Evolutionary conservation across 1,140 invertebrate genomes (phyloP).

Genomic region (Druon quercuslanigerum): DNA sequence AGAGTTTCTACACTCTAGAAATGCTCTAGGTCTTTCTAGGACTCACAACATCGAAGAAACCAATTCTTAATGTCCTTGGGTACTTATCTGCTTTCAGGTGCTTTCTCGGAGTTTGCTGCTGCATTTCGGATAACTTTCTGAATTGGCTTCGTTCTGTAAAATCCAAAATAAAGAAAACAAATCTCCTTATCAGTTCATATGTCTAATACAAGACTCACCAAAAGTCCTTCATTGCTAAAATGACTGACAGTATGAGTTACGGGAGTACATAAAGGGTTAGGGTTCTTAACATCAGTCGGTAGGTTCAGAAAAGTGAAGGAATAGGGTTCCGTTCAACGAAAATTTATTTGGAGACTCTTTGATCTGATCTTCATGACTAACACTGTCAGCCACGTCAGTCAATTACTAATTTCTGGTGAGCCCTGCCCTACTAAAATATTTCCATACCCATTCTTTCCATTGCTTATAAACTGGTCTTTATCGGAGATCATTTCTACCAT

Average conservation of each 20-base stretch:
- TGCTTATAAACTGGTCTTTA: slow-evolving; percentile 26
- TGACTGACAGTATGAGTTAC: no score
- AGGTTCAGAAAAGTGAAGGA: no score
- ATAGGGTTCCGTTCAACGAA: no score
- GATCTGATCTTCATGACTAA: no score
- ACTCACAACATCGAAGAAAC: slow-evolving; percentile 63
- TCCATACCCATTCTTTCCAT: slow-evolving; percentile 46
- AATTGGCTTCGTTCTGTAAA: slow-evolving; percentile 40
- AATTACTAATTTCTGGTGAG: no score
- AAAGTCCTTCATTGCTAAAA: no score
- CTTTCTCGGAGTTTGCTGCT: slow-evolving; percentile 35
- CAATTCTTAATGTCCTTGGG: slow-evolving; percentile 47
- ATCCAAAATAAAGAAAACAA: slow-evolving; percentile 7
- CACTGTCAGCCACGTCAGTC: no score
- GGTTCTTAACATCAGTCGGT: no score
- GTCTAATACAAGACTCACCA: no score
- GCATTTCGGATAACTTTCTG: slow-evolving; percentile 36
- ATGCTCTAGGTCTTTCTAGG: slow-evolving; percentile 61
- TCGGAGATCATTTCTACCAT: slow-evolving; percentile 34
- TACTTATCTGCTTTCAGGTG: slow-evolving; percentile 67
- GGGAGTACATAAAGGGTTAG: no score
- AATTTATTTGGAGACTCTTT: no score
- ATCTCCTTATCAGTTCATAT: not conserved
- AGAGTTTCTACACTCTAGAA: slow-evolving; percentile 53
- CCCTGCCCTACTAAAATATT: not conserved